phyloP scores from a whole-genome alignment of 2,113 vertebrate species.

The Oryzias javanicus region DNA sequence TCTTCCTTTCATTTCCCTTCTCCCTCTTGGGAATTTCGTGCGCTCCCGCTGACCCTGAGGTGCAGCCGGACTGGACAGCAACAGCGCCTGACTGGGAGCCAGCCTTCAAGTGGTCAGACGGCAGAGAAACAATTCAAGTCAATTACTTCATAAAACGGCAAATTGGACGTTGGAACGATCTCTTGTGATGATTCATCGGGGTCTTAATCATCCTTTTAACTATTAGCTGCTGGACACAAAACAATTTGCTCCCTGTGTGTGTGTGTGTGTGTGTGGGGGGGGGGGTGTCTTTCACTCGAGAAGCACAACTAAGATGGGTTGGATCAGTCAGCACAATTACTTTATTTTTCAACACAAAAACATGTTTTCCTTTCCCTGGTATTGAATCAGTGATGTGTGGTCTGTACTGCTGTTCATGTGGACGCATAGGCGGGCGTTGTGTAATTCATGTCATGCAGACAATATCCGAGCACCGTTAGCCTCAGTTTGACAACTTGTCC shows the following conservation, averaged over 20 bases:
- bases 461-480: constrained; percentile 48
- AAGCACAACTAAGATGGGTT: constrained; percentile 15
- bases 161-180: constrained; percentile 40
- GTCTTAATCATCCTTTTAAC: constrained; percentile 64
- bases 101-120: constrained; percentile 29
- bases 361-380: constrained; percentile 9
- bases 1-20: constrained; percentile 11
- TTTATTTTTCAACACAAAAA: constrained; percentile 35
- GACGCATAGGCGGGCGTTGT: constrained; percentile 43
- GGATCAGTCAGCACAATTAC: constrained; percentile 6
- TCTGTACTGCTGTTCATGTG: constrained; percentile 7
- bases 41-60: constrained; percentile 19
- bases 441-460: constrained; percentile 60
- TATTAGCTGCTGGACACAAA: constrained; percentile 48
- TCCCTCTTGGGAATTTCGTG: constrained; percentile 16
- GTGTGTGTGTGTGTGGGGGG: too few species aligned
- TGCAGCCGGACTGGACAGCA: constrained; percentile 5
- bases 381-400: constrained; percentile 33
- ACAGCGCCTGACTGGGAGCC: constrained; percentile 35
- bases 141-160: constrained; percentile 57
- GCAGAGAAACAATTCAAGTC: constrained; percentile 46
- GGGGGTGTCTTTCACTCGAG: constrained; percentile 3
- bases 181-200: constrained; percentile 64
- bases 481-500: constrained; percentile 61
- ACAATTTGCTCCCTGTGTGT: constrained; percentile 24